Evolutionary conservation across 2,113 vertebrate genomes (phyloP), one percentile per base, ranked within the genome.

Genomic region (Taxidea taxus): DNA sequence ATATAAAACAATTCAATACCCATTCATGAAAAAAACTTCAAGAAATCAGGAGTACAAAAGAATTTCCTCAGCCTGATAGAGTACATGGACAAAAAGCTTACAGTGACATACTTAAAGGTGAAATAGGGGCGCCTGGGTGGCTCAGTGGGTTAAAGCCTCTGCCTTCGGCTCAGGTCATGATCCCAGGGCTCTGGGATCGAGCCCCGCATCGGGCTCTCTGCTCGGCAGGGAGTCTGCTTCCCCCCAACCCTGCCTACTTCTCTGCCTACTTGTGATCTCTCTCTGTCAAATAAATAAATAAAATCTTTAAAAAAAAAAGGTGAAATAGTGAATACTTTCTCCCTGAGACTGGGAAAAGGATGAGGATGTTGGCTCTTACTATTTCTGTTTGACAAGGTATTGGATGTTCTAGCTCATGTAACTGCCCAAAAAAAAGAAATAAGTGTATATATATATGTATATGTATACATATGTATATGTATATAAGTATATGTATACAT

Each of bases 1-100:
- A 90, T 68, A 44, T 54, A 81, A 86, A 49, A 95, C 81, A 54
- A 85, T 86, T 92, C 31, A 95, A 75, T 37, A 89, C 16, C 15
- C 10, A 49, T 37, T 86, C 58, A 12, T 27, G 27, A 70, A 77
- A 86, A 42, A 54, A 54, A 18, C 39, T 92, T 93, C 15, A 70
- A 90, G 56, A 93, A 77, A 89, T 62, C 68, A 81, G 47, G 60
- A 96, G 23, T 88, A 29, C 14, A 74, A 85, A 93, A 93, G 37
- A 72, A 84, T 78, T 70, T 91, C n/a, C 66, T 95, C 25, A 68
- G 18, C 15, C 29, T 23, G 39, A 85, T 64, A 37, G 87, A 47
- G 23, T 39, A 6, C 9, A 3, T 74, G 10, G 88, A 21, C 21
- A 44, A 49, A 93, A 92, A 34, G 10, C 51, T 62, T 42, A 83